These are phyloP conservation scores for Anguilla rostrata DNA, from an alignment of 2,113 vertebrate species.

Conservation along the genomic window DNA sequence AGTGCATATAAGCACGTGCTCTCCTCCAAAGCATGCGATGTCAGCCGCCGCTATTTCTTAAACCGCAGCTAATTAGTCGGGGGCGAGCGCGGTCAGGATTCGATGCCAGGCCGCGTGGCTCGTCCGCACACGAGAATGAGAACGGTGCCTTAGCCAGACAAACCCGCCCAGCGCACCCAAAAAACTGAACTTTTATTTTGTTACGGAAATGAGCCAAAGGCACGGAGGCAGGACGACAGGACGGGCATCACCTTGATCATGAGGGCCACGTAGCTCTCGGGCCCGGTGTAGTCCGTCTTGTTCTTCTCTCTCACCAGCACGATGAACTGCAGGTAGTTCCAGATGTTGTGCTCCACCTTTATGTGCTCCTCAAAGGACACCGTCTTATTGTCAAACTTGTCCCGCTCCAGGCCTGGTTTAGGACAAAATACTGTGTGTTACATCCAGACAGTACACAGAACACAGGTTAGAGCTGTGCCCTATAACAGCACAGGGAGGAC, in stretches of 20 bases:
- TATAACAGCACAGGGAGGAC: no score
- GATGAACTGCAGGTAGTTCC: slow-evolving; percentile 98
- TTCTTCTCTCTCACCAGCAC: slow-evolving; percentile 93
- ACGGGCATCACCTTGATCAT: slow-evolving; percentile 89
- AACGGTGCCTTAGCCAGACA: background rate
- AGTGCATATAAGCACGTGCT: no score
- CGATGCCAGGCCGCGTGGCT: background rate
- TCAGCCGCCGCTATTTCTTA: no score
- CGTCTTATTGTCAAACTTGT: slow-evolving; percentile 98
- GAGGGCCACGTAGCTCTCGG: slow-evolving; percentile 92
- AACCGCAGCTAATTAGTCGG: no score
- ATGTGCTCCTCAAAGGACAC: slow-evolving; percentile 98
- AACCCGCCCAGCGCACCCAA: background rate
- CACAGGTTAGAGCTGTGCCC: background rate
- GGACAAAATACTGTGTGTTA: background rate
- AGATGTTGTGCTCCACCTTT: slow-evolving; percentile 96
- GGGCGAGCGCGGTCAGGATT: no score
- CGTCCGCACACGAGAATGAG: background rate
- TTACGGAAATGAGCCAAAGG: background rate
- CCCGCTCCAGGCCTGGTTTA: slow-evolving; percentile 86
- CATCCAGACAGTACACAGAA: background rate
- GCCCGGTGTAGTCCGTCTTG: slow-evolving; percentile 94
- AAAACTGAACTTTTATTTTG: no score
- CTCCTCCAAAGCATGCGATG: no score
- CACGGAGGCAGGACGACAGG: background rate